Conservation (phyloP, 1,140 invertebrate genomes). For the Eumaeus atala region DNA sequence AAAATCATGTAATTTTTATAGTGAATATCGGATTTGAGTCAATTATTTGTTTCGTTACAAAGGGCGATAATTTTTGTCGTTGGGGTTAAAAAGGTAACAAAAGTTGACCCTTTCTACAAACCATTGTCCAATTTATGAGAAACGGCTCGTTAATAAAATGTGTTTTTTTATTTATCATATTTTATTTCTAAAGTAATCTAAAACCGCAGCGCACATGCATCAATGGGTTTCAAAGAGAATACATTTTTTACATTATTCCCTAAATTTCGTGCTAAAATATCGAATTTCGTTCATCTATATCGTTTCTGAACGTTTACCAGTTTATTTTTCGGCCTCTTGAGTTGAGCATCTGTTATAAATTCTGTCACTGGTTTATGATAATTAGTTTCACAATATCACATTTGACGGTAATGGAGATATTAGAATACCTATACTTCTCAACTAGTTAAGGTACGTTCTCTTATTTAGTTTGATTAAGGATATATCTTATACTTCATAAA, state of each 20-base stretch:
- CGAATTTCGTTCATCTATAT: constrained; percentile 46
- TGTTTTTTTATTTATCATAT: constrained; percentile 26
- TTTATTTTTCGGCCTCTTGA: constrained; percentile 39
- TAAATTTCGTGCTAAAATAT: constrained; percentile 64
- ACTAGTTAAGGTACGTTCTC: too few species aligned
- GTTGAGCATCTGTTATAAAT: constrained; percentile 54
- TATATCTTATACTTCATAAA: too few species aligned
- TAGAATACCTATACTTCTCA: too few species aligned
- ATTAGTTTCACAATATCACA: too few species aligned
- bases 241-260: constrained; percentile 61
- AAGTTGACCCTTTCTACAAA: constrained; percentile 59
- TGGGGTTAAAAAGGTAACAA: constrained; percentile 39
- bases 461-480: too few species aligned
- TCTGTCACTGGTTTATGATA: not conserved
- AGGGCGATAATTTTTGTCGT: constrained; percentile 37
- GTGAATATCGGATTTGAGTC: constrained; percentile 35
- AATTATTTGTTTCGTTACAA: constrained; percentile 36
- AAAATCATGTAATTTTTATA: constrained; percentile 33
- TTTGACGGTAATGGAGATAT: too few species aligned
- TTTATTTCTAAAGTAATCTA: constrained; percentile 46
- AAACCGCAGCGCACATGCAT: constrained; percentile 59
- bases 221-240: constrained; percentile 54
- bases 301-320: constrained; percentile 27
- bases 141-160: constrained; percentile 45
- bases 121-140: constrained; percentile 44